Evolutionary conservation across 2,888 invertebrate species (phyloP).

Genomic region (Trachelus stipa): DNA sequence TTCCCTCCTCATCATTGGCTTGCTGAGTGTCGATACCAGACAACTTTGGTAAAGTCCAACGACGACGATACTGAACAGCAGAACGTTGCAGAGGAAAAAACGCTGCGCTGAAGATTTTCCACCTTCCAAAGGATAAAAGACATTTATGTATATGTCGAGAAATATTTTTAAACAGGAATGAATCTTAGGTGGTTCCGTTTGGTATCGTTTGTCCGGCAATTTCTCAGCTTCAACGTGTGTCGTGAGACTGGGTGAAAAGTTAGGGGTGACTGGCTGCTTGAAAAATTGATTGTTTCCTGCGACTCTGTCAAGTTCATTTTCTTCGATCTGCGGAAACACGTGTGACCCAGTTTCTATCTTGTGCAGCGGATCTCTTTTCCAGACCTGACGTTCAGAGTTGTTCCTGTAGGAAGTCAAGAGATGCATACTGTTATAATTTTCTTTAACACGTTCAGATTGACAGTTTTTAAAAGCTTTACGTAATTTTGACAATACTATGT

Average conservation of each 20-base stretch:
- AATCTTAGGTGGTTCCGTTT: conserved; percentile 29
- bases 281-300: not conserved
- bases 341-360: not conserved
- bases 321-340: not conserved
- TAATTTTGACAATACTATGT: not conserved
- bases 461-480: not conserved
- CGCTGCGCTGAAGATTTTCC: conserved; percentile 33
- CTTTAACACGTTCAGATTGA: not conserved
- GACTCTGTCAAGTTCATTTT: not conserved
- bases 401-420: not conserved
- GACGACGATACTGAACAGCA: conserved; percentile 43
- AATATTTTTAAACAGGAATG: conserved; percentile 18
- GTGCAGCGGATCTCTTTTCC: not conserved
- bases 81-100: conserved; percentile 34
- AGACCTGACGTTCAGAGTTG: not conserved
- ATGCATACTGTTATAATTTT: not conserved
- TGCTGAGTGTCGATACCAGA: conserved; percentile 44
- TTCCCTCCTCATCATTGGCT: conserved; percentile 44
- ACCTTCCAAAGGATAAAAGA: conserved; percentile 36
- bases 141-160: conserved; percentile 30
- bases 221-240: not conserved
- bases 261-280: not conserved
- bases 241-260: not conserved
- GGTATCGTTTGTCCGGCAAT: not conserved
- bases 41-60: conserved; percentile 43